phyloP scores from a whole-genome alignment of 2,797 vertebrate genomes.

The Anomalospiza imberbis region DNA sequence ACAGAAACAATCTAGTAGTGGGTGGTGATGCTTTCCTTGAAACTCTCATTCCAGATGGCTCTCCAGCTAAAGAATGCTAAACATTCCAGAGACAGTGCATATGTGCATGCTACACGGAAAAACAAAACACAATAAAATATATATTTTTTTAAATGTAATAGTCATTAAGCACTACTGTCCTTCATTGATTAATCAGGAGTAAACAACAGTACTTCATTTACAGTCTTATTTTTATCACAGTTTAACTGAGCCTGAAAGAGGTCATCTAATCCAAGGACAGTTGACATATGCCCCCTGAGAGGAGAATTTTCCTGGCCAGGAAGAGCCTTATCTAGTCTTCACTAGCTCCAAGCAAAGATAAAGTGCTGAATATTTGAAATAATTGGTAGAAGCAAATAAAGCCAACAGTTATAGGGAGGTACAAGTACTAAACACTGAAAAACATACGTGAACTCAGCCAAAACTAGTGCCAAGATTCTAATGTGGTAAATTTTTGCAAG shows the following conservation, averaged over 20 bases:
- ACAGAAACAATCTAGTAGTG: background rate
- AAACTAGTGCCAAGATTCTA: background rate
- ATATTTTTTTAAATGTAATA: background rate
- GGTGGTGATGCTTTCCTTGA: background rate
- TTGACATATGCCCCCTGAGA: fast-evolving
- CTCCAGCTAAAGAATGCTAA: background rate
- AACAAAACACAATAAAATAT: background rate
- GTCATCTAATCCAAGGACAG: background rate
- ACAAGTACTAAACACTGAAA: background rate
- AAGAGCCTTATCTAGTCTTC: background rate
- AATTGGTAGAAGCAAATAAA: background rate
- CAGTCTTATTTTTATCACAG: background rate
- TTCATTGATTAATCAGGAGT: background rate
- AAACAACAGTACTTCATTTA: background rate
- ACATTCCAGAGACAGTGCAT: background rate
- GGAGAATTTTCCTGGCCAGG: background rate
- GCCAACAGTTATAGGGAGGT: background rate
- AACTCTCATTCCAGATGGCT: background rate
- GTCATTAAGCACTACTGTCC: background rate
- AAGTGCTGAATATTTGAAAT: background rate
- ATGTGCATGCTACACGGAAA: background rate
- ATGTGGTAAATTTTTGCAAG: background rate
- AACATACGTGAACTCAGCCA: background rate
- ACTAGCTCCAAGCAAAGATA: background rate
- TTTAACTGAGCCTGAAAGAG: background rate